phyloP scores from a whole-genome alignment of 2,797 vertebrate species.

The Cyprinella venusta region DNA sequence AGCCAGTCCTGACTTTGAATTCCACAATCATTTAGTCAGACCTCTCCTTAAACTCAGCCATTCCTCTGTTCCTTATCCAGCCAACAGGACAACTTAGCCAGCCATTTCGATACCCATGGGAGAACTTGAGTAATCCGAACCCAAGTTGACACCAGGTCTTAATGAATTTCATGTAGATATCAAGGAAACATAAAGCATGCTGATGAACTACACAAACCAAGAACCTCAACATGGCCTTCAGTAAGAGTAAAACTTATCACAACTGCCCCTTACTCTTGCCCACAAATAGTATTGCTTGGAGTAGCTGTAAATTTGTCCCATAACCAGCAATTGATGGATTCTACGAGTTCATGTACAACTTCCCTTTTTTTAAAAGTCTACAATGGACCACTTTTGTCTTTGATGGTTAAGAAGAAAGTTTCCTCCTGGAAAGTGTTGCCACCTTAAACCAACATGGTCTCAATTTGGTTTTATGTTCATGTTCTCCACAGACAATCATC shows the following conservation, averaged over 20 bases:
- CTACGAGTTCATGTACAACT: neutral
- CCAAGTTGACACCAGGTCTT: constrained; percentile 25
- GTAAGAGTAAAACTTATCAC: neutral
- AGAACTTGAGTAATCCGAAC: neutral
- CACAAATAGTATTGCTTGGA: constrained; percentile 20
- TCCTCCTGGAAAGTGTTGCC: neutral
- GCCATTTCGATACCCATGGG: constrained; percentile 20
- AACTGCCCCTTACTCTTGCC: neutral
- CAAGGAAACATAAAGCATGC: constrained; percentile 21
- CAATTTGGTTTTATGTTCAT: neutral
- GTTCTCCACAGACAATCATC: neutral
- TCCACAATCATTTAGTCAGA: constrained; percentile 67
- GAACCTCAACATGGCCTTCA: constrained; percentile 30
- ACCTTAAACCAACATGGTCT: neutral
- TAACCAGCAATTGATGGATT: constrained; percentile 3
- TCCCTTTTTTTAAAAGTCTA: neutral
- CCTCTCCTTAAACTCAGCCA: constrained; percentile 43
- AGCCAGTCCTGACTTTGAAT: constrained; percentile 62
- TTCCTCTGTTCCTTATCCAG: constrained; percentile 23
- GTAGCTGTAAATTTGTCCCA: constrained; percentile 19
- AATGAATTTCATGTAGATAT: constrained; percentile 21
- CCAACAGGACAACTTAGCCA: constrained; percentile 49
- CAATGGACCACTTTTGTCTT: neutral
- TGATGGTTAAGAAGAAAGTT: neutral
- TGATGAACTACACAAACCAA: constrained; percentile 19